phyloP scores from a whole-genome alignment of 2,113 vertebrate genomes.

The Gymnobelideus leadbeateri region DNA sequence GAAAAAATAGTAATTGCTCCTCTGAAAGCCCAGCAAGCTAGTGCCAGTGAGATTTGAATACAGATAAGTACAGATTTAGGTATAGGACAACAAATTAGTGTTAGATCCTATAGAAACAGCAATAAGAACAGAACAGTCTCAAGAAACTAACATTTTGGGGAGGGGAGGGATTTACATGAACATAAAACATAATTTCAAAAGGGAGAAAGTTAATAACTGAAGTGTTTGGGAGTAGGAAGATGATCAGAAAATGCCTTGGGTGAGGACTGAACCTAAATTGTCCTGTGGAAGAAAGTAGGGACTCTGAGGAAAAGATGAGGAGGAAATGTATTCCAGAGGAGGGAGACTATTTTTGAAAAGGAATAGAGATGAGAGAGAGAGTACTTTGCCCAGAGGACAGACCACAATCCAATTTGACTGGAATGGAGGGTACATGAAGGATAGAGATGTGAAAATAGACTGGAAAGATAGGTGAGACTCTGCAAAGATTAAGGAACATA shows the following conservation, averaged over 20 bases:
- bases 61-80: too few relatives aligned
- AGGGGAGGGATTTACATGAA: too few relatives aligned
- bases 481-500: neutral
- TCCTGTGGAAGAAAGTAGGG: neutral
- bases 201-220: neutral
- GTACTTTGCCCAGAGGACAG: neutral
- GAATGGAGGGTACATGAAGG: neutral
- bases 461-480: neutral
- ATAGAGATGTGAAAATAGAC: neutral
- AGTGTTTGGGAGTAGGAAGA: neutral
- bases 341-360: neutral
- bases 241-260: neutral
- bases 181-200: neutral
- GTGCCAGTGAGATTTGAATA: too few relatives aligned
- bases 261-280: neutral
- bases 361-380: neutral
- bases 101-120: too few relatives aligned
- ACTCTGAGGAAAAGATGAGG: neutral
- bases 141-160: too few relatives aligned
- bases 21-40: neutral
- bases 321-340: neutral
- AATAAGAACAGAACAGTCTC: too few relatives aligned
- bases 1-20: too few relatives aligned
- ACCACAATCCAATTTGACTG: neutral
- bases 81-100: too few relatives aligned